Evolutionary conservation across 2,888 invertebrate species (phyloP), one percentile per base, ranked within the genome.

Genomic region (Vannuccia rotundouncinata): DNA sequence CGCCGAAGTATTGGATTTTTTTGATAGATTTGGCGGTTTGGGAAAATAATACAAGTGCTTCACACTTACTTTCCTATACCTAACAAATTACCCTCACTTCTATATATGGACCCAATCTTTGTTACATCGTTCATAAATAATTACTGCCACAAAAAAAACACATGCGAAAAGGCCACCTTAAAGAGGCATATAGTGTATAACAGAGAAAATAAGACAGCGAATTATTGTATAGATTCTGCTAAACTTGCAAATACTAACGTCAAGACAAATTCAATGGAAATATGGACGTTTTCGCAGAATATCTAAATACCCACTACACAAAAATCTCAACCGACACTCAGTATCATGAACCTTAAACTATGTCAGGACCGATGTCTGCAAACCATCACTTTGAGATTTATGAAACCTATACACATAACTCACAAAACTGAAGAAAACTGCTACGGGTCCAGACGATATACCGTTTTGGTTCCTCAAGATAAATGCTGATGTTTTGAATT

Each of bases 391-490:
- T 66, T 66, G 25, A 66, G 66, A 66, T 27, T 66, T 66, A 2
- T 66, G 25, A 5, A 66, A 66, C 10, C 17, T n/a, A n/a, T n/a
- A 66, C 22, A 66, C 13, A 13, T 5, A 17, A 5, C 17, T 66
- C 25, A 66, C 66, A 5, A 66, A 66, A 66, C 66, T 66, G 66
- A 66, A 22, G 66, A 66, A 66, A 27, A 66, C 25, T 66, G 66
- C 66, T 66, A 66, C 66, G 25, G 10, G 66, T 22, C 66, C 66
- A 66, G 66, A 66, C 66, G 66, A 66, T 66, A 66, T 66, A 66
- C 22, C 66, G 66, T 66, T 27, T n/a, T 66, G 66, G 66, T 66
- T 5, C 10, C 66, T 13, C 17, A 66, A 66, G 66, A n/a, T 13
- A 66, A 66, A 17, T 66, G 10, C 66, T 5, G 66, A 66, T 22